Percentiles rank a stretch among this genome's conserved stretches.
Conservation (phyloP, 2,113 vertebrate species). For the Nibea coibor region DNA sequence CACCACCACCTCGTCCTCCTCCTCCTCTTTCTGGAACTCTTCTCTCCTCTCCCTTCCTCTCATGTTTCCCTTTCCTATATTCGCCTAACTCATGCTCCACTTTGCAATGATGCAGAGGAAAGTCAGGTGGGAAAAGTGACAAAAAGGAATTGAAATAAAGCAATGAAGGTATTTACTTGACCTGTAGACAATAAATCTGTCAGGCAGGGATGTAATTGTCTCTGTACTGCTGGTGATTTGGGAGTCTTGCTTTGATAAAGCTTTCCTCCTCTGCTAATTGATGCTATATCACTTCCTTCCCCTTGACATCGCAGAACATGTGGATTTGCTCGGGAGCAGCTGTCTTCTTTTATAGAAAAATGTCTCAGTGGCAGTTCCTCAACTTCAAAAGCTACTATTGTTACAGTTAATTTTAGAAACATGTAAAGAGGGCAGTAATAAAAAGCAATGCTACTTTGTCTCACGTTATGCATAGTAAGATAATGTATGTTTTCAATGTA, state of each 20-base stretch:
- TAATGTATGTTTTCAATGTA: background rate
- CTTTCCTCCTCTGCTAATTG: constrained; percentile 58
- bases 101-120: constrained; percentile 40
- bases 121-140: constrained; percentile 47
- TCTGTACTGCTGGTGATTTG: constrained; percentile 53
- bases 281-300: constrained; percentile 45
- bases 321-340: constrained; percentile 62
- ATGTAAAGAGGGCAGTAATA: constrained; percentile 21
- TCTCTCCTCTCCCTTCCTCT: constrained; percentile 41
- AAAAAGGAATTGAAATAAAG: constrained; percentile 25
- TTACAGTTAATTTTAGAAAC: constrained; percentile 28
- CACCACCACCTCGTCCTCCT: constrained; percentile 18
- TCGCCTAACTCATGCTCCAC: constrained; percentile 34
- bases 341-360: constrained; percentile 49
- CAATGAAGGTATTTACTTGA: constrained; percentile 45
- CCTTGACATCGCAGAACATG: constrained; percentile 61
- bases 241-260: constrained; percentile 54
- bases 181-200: constrained; percentile 33
- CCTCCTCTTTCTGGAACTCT: constrained; percentile 55
- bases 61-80: constrained; percentile 50
- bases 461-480: background rate
- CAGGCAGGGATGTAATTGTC: constrained; percentile 27
- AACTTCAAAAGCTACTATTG: constrained; percentile 17
- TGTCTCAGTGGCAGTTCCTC: constrained; percentile 20
- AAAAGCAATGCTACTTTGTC: background rate